Base-by-base conservation (phyloP, 2,113 vertebrate species). In the Cavia porcellus region DNA sequence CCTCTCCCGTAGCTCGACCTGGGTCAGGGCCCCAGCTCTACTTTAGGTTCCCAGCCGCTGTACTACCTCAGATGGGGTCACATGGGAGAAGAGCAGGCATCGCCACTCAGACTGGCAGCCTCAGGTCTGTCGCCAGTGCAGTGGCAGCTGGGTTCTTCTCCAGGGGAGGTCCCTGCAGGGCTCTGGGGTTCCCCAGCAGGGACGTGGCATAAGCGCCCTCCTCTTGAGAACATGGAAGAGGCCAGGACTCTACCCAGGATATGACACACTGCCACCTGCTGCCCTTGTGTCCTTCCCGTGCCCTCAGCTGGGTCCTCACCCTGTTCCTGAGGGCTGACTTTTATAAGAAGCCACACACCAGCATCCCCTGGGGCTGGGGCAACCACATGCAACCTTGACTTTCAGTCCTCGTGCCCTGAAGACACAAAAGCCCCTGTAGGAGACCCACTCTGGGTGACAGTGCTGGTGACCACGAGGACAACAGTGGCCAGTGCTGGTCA, bases 401-500 rank as follows among this genome's bases (percentile, higher is more conserved):
- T 3, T 70, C 47, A 22, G 5, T 1, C 25, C 82, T 35, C 7
- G 0, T 57, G 50, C 38, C 22, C 13, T 0, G 4, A 22, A 7
- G 0, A 32, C 30, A 38, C 22, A 10, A 8, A 13, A 50, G 35
- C 17, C 32, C 20, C 25, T 8, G 3, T 0, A 45, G 14, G 3
- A 70, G 45, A n/a, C 19, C 12, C 30, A 15, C 0, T 0, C 57
- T 38, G 1, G 55, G 64, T 24, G 75, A 88, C 7, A 0, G 3
- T 0, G 1, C 7, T 45, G n/a, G 35, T 8, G 3, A 47, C 22
- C 38, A 42, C 1, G 3, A n/a, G 28, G 19, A 64, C 3, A 4
- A 17, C 5, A 0, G 15, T 0, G 6, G 57, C 7, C 68, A 38
- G 50, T 0, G 1, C 35, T 59, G 5, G 0, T 0, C 1, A 17